These are phyloP conservation scores for Diarsia mendica DNA, from an alignment of 2,888 invertebrate genomes.

Conservation along the genomic window DNA sequence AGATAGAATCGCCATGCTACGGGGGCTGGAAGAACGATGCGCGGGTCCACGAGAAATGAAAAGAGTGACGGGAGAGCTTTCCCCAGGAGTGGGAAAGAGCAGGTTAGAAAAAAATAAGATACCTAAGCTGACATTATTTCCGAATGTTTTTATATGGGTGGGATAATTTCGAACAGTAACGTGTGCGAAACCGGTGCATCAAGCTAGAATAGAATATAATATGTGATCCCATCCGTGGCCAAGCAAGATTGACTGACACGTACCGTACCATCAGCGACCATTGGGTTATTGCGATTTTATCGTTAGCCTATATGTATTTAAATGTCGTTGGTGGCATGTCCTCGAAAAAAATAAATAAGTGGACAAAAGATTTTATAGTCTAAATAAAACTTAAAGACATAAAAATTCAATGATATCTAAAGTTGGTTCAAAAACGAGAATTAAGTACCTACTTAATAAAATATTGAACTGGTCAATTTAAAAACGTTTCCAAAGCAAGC, in stretches of 20 bases:
- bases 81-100: too few species aligned
- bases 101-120: too few species aligned
- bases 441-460: too few species aligned
- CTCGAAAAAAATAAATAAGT: neutral
- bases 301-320: neutral
- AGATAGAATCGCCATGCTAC: too few species aligned
- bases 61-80: too few species aligned
- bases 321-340: neutral
- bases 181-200: too few species aligned
- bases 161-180: too few species aligned
- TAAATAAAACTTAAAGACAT: neutral
- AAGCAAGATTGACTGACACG: neutral
- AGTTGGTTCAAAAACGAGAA: neutral
- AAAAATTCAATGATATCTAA: neutral
- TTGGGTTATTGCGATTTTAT: neutral
- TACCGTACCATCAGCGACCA: too few species aligned
- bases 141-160: too few species aligned
- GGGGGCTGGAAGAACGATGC: too few species aligned
- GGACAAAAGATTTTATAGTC: neutral
- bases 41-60: too few species aligned
- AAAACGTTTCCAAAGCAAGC: neutral
- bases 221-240: neutral
- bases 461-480: neutral
- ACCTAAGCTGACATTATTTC: too few species aligned
- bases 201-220: neutral